These are phyloP conservation scores for Lethrus apterus DNA, from an alignment of 1,140 invertebrate species.

Conservation along the genomic window DNA sequence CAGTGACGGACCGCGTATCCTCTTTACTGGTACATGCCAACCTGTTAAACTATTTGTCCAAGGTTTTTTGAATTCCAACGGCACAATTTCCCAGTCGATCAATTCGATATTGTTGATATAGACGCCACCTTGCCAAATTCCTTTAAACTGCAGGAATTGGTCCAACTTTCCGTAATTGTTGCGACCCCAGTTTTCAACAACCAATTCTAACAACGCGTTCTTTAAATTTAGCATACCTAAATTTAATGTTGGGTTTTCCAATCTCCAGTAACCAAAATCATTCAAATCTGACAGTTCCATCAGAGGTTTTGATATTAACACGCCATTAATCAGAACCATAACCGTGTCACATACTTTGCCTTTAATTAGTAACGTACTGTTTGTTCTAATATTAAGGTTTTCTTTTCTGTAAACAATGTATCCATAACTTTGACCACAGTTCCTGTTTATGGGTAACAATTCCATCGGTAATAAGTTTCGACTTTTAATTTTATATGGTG, in stretches of 20 bases:
- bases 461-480: conserved; percentile 46
- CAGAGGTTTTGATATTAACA: conserved; percentile 37
- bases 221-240: conserved; percentile 21
- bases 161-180: conserved; percentile 47
- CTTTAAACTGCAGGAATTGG: conserved; percentile 43
- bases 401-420: conserved; percentile 47
- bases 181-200: conserved; percentile 55
- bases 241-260: conserved; percentile 32
- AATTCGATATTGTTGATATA: conserved; percentile 40
- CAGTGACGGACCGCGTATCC: conserved; percentile 30
- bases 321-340: conserved; percentile 44
- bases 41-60: conserved; percentile 34
- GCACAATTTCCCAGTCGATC: conserved; percentile 44
- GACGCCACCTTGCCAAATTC: conserved; percentile 42
- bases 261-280: conserved; percentile 44
- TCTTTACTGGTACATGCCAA: conserved; percentile 14
- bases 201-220: conserved; percentile 43
- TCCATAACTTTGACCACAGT: conserved; percentile 51
- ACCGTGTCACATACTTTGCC: conserved; percentile 48
- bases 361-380: conserved; percentile 38
- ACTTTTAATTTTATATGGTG: conserved; percentile 19
- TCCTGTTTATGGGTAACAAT: conserved; percentile 47
- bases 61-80: conserved; percentile 47
- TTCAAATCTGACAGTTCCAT: conserved; percentile 29
- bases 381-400: conserved; percentile 23